These are phyloP conservation scores for Cyanoliseus patagonus DNA, from an alignment of 2,113 vertebrate genomes.

Conservation along the genomic window DNA sequence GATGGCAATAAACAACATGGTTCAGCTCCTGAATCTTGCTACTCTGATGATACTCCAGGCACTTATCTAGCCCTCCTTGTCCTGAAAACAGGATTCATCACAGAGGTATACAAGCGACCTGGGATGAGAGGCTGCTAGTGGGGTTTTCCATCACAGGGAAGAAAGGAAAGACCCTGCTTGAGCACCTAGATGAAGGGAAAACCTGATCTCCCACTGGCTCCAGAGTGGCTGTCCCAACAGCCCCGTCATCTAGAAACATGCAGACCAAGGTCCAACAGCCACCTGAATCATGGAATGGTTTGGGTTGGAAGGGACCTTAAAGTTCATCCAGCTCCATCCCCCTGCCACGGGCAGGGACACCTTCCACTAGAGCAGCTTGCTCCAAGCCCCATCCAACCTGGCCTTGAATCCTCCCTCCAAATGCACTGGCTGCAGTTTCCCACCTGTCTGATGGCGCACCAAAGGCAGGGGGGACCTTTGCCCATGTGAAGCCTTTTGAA, in stretches of 20 bases:
- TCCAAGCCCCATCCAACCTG: neutral
- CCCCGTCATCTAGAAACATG: neutral
- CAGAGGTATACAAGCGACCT: rapidly evolving
- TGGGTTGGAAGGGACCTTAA: neutral
- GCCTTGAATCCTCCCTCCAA: neutral
- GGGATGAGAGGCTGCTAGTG: neutral
- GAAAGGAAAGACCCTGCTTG: neutral
- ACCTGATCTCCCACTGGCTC: rapidly evolving
- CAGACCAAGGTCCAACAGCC: neutral
- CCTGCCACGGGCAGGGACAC: neutral
- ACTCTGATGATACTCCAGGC: neutral
- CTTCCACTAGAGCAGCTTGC: neutral
- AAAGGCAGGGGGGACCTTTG: neutral
- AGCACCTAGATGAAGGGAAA: neutral
- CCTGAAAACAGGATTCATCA: neutral
- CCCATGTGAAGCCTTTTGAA: neutral
- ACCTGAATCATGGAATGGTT: neutral
- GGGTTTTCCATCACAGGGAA: neutral
- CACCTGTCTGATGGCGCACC: neutral
- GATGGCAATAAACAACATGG: neutral
- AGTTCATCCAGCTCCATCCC: neutral
- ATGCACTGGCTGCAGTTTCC: neutral
- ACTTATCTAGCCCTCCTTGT: neutral
- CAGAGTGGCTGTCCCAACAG: neutral
- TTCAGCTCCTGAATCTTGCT: neutral